These are phyloP conservation scores for Hybos culiciformis DNA, from an alignment of 2,888 invertebrate genomes.

Conservation along the genomic window DNA sequence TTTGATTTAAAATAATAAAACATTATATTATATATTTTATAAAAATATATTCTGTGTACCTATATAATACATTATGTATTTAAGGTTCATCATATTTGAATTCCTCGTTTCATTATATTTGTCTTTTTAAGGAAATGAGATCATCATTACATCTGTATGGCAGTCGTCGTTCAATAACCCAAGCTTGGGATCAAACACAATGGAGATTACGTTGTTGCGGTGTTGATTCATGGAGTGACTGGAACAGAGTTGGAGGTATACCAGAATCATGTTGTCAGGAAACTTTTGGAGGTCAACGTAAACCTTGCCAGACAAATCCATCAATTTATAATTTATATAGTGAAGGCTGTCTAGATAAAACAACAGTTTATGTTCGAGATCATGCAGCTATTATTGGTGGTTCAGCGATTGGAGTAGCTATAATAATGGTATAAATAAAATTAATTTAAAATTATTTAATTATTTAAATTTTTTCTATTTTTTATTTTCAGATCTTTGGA, in stretches of 20 bases:
- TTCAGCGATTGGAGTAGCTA: conserved; percentile 69
- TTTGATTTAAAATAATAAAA: too few relatives aligned
- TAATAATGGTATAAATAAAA: conserved; percentile 54
- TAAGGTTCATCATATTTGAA: neutral
- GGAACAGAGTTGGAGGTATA: conserved; percentile 55
- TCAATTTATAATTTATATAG: conserved; percentile 39
- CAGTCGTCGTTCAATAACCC: conserved; percentile 51
- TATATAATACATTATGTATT: neutral
- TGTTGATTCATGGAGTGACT: conserved; percentile 59
- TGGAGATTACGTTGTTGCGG: conserved; percentile 74
- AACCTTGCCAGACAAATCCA: conserved; percentile 31
- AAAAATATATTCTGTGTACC: neutral
- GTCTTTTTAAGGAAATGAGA: conserved; percentile 48
- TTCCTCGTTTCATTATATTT: too few relatives aligned
- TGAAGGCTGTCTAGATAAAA: conserved; percentile 61
- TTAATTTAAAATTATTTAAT: neutral
- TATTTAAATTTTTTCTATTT: conserved; percentile 15
- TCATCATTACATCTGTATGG: conserved; percentile 63
- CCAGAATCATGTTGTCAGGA: conserved; percentile 69
- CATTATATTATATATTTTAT: too few relatives aligned
- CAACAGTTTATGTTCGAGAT: conserved; percentile 55
- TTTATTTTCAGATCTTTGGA: conserved; percentile 60
- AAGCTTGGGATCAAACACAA: conserved; percentile 83
- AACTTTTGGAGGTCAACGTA: conserved; percentile 37
- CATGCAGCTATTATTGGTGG: conserved; percentile 71